phyloP scores from a whole-genome alignment of 1,140 invertebrate species.

The Leptinotarsa lineolata region DNA sequence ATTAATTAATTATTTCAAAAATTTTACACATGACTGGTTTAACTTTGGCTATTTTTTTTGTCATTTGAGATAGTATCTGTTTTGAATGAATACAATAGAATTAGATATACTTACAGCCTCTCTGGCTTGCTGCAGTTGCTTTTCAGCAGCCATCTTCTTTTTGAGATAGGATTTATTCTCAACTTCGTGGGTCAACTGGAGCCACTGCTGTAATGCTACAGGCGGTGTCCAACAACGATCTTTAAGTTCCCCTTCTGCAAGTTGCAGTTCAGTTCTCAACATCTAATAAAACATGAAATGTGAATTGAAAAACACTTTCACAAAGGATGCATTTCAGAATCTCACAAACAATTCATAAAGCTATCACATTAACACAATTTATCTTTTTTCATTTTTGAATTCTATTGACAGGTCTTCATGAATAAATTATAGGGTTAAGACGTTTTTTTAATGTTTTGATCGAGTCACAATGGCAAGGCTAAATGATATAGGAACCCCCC shows the following conservation, averaged over 20 bases:
- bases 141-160: slow-evolving; percentile 83
- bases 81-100: not conserved
- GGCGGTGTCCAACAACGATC: slow-evolving; percentile 87
- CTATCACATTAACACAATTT: too few species aligned
- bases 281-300: slow-evolving; percentile 58
- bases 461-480: too few species aligned
- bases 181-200: slow-evolving; percentile 92
- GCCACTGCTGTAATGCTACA: slow-evolving; percentile 86
- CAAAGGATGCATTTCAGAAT: not conserved
- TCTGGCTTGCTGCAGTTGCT: slow-evolving; percentile 83
- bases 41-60: too few species aligned
- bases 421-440: too few species aligned
- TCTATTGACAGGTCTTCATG: too few species aligned
- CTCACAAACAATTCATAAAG: not conserved
- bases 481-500: too few species aligned
- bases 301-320: slow-evolving; percentile 4
- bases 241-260: slow-evolving; percentile 86
- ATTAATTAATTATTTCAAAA: too few species aligned
- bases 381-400: too few species aligned
- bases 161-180: slow-evolving; percentile 86
- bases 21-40: too few species aligned
- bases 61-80: too few species aligned
- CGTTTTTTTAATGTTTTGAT: too few species aligned
- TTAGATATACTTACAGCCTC: slow-evolving; percentile 74
- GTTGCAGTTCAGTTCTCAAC: slow-evolving; percentile 77